These are phyloP conservation scores for Danionella dracula DNA, from an alignment of 2,797 vertebrate species.

Conservation along the genomic window DNA sequence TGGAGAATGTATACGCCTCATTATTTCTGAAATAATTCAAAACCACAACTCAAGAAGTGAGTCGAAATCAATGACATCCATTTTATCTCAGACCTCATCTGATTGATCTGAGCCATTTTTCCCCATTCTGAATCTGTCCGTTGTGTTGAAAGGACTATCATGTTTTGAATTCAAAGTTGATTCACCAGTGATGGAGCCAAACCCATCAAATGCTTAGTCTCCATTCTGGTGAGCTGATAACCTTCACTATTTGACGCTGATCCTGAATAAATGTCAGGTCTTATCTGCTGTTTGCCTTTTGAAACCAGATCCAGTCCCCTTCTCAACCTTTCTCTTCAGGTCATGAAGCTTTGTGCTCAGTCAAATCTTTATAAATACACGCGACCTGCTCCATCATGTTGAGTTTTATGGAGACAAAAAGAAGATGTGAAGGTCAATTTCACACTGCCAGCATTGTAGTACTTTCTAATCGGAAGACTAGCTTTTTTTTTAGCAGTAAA, in stretches of 20 bases:
- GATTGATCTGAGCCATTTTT: slow-evolving; percentile 16
- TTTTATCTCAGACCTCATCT: slow-evolving; percentile 24
- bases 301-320: slow-evolving; percentile 53
- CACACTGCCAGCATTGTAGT: too few relatives aligned
- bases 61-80: slow-evolving; percentile 30
- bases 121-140: neutral
- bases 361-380: slow-evolving; percentile 24
- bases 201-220: slow-evolving; percentile 70
- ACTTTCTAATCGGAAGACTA: neutral
- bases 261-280: slow-evolving; percentile 74
- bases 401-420: too few relatives aligned
- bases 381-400: neutral
- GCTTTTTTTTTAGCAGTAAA: too few relatives aligned
- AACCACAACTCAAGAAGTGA: slow-evolving; percentile 21
- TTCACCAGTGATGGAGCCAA: slow-evolving; percentile 55
- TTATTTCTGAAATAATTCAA: slow-evolving; percentile 10
- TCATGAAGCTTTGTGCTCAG: slow-evolving; percentile 52
- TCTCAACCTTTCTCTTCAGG: slow-evolving; percentile 59
- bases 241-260: slow-evolving; percentile 65
- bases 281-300: slow-evolving; percentile 70
- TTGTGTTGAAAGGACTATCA: slow-evolving; percentile 11
- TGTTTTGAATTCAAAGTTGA: slow-evolving; percentile 67
- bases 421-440: neutral
- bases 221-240: slow-evolving; percentile 67
- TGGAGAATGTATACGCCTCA: neutral